Evolutionary conservation across 2,888 invertebrate species (phyloP).

Genomic region (Camponotus fellah): DNA sequence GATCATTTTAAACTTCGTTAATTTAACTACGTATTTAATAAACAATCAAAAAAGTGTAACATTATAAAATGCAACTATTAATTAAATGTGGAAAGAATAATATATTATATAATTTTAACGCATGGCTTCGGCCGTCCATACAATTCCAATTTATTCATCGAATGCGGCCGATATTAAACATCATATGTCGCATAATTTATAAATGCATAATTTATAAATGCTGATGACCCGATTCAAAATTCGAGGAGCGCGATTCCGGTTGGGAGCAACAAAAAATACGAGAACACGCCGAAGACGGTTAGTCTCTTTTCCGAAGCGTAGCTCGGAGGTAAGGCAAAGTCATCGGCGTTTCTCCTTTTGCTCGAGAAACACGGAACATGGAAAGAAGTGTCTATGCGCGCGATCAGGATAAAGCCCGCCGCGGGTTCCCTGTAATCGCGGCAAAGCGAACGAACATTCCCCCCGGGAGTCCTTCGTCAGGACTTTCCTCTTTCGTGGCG

Average conservation of each 20-base stretch:
- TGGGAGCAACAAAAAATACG: background rate
- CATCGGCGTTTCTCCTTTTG: constrained; percentile 38
- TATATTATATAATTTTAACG: constrained; percentile 44
- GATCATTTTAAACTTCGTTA: background rate
- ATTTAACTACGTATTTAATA: background rate
- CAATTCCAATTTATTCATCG: constrained; percentile 41
- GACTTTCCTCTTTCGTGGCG: constrained; percentile 77
- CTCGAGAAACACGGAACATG: constrained; percentile 34
- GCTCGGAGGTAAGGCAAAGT: constrained; percentile 41
- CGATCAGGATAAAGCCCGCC: constrained; percentile 31
- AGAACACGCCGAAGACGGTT: constrained; percentile 10
- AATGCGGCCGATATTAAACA: constrained; percentile 27
- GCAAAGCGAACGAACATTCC: constrained; percentile 80
- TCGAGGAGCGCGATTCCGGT: constrained; percentile 4
- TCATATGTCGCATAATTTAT: constrained; percentile 44
- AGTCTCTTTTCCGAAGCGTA: background rate
- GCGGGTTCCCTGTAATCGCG: constrained; percentile 74
- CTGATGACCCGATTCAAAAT: constrained; percentile 39
- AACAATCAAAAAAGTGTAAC: background rate
- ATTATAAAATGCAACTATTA: constrained; percentile 20
- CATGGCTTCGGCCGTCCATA: background rate
- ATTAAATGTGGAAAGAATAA: constrained; percentile 24
- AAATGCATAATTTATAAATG: constrained; percentile 7
- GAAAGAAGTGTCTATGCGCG: constrained; percentile 29
- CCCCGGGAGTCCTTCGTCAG: constrained; percentile 81